Conservation (phyloP, 2,797 vertebrate genomes). For the Microhierax caerulescens region DNA sequence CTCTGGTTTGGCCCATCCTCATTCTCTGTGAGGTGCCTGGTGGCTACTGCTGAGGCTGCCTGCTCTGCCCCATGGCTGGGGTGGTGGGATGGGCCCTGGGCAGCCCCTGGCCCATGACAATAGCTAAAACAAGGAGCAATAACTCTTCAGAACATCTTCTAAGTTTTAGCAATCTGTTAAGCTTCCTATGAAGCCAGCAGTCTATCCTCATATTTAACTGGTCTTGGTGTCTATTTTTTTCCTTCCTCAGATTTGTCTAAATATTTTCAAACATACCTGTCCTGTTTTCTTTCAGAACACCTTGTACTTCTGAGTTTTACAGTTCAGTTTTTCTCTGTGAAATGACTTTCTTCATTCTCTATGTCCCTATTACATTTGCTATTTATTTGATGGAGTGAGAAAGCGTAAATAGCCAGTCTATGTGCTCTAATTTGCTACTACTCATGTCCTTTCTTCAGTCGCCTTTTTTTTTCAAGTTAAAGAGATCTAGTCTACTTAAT, state of each 20-base stretch:
- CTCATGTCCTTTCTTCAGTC: not conserved
- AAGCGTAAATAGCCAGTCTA: not conserved
- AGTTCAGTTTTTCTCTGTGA: not conserved
- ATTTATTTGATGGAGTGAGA: not conserved
- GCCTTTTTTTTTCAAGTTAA: not conserved
- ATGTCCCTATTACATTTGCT: not conserved
- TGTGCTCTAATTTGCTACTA: not conserved
- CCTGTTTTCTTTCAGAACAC: not conserved
- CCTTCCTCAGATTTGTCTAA: not conserved
- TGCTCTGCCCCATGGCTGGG: not conserved
- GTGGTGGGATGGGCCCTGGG: no score
- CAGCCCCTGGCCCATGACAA: fast-evolving
- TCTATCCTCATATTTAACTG: not conserved
- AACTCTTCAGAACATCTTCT: not conserved
- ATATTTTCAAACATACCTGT: not conserved
- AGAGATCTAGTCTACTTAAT: not conserved
- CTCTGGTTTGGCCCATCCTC: not conserved
- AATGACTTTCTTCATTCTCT: not conserved
- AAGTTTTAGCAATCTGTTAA: not conserved
- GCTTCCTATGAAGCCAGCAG: not conserved
- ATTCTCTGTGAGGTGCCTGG: not conserved
- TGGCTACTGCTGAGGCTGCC: not conserved
- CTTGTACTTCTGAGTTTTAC: not conserved
- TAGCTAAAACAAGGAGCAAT: not conserved
- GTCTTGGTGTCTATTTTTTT: not conserved